These are phyloP conservation scores for Whitmania pigra DNA, from an alignment of 1,140 invertebrate species.

Conservation along the genomic window DNA sequence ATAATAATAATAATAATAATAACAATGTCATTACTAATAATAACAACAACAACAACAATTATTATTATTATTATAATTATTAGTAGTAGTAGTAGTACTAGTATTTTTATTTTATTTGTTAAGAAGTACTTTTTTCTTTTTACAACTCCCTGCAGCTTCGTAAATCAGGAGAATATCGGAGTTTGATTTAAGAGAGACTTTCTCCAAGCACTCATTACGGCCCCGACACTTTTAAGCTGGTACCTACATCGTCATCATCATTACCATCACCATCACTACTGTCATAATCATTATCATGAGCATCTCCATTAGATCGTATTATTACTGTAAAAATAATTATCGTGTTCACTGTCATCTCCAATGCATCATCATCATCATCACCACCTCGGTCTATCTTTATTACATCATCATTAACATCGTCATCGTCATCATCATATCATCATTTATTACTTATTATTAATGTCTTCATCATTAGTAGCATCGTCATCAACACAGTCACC, in stretches of 20 bases:
- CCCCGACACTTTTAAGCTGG: neutral
- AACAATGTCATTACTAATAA: too few relatives aligned
- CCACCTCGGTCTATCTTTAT: too few relatives aligned
- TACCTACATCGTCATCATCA: neutral
- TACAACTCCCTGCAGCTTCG: neutral
- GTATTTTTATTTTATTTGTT: too few relatives aligned
- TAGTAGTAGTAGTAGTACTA: too few relatives aligned
- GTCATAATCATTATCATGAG: neutral
- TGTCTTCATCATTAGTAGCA: neutral
- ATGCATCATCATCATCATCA: neutral
- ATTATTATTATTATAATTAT: too few relatives aligned
- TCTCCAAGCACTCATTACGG: neutral
- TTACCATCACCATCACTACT: neutral
- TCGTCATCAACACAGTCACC: neutral
- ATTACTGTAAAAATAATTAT: neutral
- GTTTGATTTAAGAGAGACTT: neutral
- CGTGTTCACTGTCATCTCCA: neutral
- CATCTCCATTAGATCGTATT: neutral
- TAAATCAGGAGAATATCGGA: neutral
- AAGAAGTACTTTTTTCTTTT: too few relatives aligned
- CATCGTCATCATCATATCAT: neutral
- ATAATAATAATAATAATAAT: too few relatives aligned
- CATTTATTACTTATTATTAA: too few relatives aligned
- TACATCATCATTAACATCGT: neutral
- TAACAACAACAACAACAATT: too few relatives aligned